Base-by-base conservation (phyloP, 2,888 invertebrate species). In the Meteorus colon region DNA sequence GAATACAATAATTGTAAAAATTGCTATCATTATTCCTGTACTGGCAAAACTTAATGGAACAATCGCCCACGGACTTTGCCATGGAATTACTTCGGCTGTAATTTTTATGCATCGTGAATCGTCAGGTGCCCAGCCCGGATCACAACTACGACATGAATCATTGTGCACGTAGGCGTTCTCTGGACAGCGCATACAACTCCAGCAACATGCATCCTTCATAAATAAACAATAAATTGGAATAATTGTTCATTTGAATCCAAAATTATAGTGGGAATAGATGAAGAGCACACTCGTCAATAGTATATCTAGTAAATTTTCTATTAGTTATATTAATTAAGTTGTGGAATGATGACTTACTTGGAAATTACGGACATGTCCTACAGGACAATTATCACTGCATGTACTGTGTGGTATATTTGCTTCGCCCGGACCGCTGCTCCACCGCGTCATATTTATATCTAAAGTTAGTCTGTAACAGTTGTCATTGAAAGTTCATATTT, bases 141-240 rank as follows among this genome's bases (percentile, higher is more conserved):
- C 87, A 82, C 94, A 94, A 8, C 91, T 89, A 48, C 88, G 86
- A 85, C 93, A 94, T 2, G 92, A 93, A 85, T 92, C 92, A 85
- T 93, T 92, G 84, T 91, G 91, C 14, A 92, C 92, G 82, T 91
- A 93, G 31, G 93, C 92, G 78, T 92, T 92, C 73, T 92, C 92
- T 45, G 92, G 90, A 85, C 94, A 95, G 3, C 92, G 90, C 37
- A 94, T 92, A 87, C 94, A 95, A 41, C 91, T 92, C 94, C 94
- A 95, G 85, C 94, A 94, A 84, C 94, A 94, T 72, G 91, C 91
- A 85, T 92, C 92, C 92, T 92, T 83, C 16, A 84, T 83, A 66
- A 75, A 59, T 19, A 70, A 45, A 69, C 51, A 27, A 37, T 51
- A 24, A 19, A 69, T 29, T 29, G n/a, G 8, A 27, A 48, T 67